Base-by-base conservation (phyloP, 2,888 invertebrate genomes). In the Limnephilus marmoratus region DNA sequence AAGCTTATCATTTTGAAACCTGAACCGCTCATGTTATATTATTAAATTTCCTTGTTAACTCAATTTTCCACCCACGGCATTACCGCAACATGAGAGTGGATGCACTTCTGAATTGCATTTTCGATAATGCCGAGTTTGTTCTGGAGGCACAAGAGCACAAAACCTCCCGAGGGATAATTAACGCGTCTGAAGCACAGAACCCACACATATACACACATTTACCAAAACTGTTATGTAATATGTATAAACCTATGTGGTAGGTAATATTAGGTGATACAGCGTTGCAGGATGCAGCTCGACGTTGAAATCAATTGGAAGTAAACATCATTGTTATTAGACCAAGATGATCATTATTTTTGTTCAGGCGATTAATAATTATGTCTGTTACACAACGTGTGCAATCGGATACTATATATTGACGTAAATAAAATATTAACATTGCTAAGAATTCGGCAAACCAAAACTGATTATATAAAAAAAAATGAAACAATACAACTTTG, bases 131-230 rank as follows among this genome's bases (percentile, higher is more conserved):
- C 85, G 89, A 34, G 81, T 83, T 89, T 85, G 88, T 88, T 83
- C 53, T 34, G 85, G 12, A 68, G 68, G 88, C 68, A 53, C 53
- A 86, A 18, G 80, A 83, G 90, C 90, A 85, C 85, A 41, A 90
- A 24, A 89, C 68, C 41, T 92, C 93, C 91, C 90, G 82, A 45
- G 92, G 90, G 93, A 93, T 93, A 93, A 93, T 93, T 93, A 93
- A 93, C 93, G 92, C 91, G 93, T 92, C 93, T 93, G 92, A 90
- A 92, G 82, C 91, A 81, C 90, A 41, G 41, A 37, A 82, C 68
- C 85, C 83, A 53, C 34, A 88, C 88, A 88, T 13, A 15, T 0
- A 49, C 9, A 85, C 41, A 29, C 31, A 82, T 82, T 29, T 37
- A 31, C 34, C 15, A 15, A 34, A 83, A 83, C 3, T 7, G 13